Evolutionary conservation across 2,797 vertebrate species (phyloP).

Genomic region (Melanotaenia boesemani): DNA sequence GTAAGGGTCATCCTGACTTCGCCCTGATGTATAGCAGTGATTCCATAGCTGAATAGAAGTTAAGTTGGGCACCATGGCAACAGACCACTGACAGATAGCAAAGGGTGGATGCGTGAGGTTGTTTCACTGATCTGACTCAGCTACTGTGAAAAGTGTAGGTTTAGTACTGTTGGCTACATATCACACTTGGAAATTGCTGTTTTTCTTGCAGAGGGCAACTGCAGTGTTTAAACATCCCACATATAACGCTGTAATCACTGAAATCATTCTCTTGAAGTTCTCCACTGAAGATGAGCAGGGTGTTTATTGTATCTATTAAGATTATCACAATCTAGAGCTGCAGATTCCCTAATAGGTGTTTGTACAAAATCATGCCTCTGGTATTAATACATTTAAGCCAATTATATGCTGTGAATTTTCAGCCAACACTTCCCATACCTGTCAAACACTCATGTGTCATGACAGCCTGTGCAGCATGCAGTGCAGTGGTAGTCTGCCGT

Average conservation of each 20-base stretch:
- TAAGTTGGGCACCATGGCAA: conserved; percentile 82
- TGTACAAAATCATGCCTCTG: conserved; percentile 53
- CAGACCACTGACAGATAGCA: conserved; percentile 77
- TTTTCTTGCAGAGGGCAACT: conserved; percentile 54
- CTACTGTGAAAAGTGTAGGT: conserved; percentile 74
- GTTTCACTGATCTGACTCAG: conserved; percentile 76
- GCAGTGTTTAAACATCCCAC: conserved; percentile 29
- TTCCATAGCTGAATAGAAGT: conserved; percentile 77
- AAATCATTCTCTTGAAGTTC: conserved; percentile 18
- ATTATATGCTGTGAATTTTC: conserved; percentile 71
- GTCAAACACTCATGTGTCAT: conserved; percentile 70
- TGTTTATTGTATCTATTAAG: conserved; percentile 20
- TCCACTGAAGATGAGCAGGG: not conserved
- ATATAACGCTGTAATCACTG: conserved; percentile 18
- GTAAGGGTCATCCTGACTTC: conserved; percentile 84
- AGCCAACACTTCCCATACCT: conserved; percentile 70
- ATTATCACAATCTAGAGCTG: conserved; percentile 28
- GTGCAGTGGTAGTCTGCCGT: conserved; percentile 38
- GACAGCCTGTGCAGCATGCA: conserved; percentile 59
- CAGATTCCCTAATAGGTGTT: conserved; percentile 35
- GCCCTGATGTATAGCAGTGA: conserved; percentile 79
- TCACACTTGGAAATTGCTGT: conserved; percentile 64
- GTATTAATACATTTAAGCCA: conserved; percentile 72
- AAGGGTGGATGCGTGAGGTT: conserved; percentile 67
- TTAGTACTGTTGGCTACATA: conserved; percentile 66